Percentiles rank a stretch among this genome's conserved stretches.
phyloP scores from a whole-genome alignment of 2,797 vertebrate species.

The Enteromius thamalakanensis region DNA sequence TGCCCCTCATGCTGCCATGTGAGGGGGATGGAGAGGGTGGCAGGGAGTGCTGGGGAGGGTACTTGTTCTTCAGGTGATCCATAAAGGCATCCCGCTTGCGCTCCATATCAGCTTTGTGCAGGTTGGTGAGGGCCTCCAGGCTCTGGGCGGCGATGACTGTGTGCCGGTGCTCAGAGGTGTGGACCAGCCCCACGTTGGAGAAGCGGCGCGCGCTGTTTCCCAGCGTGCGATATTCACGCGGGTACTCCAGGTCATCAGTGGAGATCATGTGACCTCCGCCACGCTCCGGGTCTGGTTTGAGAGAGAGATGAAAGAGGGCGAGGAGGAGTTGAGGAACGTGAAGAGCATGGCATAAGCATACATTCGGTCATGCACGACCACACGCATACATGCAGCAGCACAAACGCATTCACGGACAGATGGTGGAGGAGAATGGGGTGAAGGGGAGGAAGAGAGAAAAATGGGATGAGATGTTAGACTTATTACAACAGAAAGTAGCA shows the following conservation, averaged over 20 bases:
- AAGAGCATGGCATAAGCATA: slow-evolving; percentile 50
- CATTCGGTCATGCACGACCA: slow-evolving; percentile 46
- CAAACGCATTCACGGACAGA: slow-evolving; percentile 64
- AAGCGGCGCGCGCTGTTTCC: slow-evolving; percentile 92
- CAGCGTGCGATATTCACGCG: slow-evolving; percentile 93
- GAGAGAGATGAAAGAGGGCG: slow-evolving; percentile 3
- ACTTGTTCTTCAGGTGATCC: slow-evolving; percentile 99
- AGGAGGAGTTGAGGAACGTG: slow-evolving; percentile 50
- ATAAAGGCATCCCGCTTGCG: slow-evolving; percentile 96
- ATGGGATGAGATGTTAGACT: slow-evolving; percentile 73
- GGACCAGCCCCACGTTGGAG: slow-evolving; percentile 98
- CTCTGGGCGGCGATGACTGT: slow-evolving; percentile 96
- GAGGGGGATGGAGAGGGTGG: slow-evolving; percentile 86
- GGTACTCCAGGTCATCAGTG: slow-evolving; percentile 95
- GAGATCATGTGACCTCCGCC: slow-evolving; percentile 96
- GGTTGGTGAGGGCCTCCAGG: slow-evolving; percentile 93
- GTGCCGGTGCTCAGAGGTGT: slow-evolving; percentile 96
- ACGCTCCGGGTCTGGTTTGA: slow-evolving; percentile 87
- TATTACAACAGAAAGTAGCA: slow-evolving; percentile 69
- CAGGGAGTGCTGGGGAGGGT: slow-evolving; percentile 86
- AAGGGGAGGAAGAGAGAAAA: slow-evolving; percentile 43
- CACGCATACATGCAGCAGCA: slow-evolving; percentile 30
- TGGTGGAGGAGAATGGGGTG: slow-evolving; percentile 47
- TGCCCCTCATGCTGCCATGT: slow-evolving; percentile 81
- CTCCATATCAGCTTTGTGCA: slow-evolving; percentile 96